Evolutionary conservation across 2,888 invertebrate species (phyloP).

Genomic region (Pseudoips prasinana): DNA sequence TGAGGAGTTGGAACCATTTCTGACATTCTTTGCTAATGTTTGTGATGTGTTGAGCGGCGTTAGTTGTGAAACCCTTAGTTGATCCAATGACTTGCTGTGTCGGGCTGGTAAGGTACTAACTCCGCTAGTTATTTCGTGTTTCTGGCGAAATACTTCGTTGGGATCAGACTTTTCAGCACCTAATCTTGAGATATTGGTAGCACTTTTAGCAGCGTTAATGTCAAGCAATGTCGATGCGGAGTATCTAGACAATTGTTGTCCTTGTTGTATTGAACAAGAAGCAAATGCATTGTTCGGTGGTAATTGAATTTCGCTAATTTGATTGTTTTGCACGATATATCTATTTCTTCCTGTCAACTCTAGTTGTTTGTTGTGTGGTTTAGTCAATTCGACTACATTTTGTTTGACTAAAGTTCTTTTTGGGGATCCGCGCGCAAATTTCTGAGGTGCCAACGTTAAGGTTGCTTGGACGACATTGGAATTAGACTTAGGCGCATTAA

Average conservation of each 20-base stretch:
- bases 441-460: slow-evolving; percentile 83
- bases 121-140: slow-evolving; percentile 70
- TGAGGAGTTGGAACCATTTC: slow-evolving; percentile 67
- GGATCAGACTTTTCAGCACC: slow-evolving; percentile 56
- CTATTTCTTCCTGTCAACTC: slow-evolving; percentile 75
- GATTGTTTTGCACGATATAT: slow-evolving; percentile 78
- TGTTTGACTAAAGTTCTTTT: slow-evolving; percentile 73
- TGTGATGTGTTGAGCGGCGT: slow-evolving; percentile 55
- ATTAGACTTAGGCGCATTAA: slow-evolving; percentile 73
- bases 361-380: slow-evolving; percentile 69
- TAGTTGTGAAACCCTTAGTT: slow-evolving; percentile 83
- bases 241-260: slow-evolving; percentile 79
- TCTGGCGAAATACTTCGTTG: slow-evolving; percentile 59
- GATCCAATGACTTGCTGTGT: slow-evolving; percentile 92
- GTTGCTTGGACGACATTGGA: slow-evolving; percentile 84
- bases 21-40: slow-evolving; percentile 56
- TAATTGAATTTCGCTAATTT: slow-evolving; percentile 77
- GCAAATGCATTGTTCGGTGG: slow-evolving; percentile 68
- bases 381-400: slow-evolving; percentile 64
- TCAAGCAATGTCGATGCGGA: slow-evolving; percentile 83
- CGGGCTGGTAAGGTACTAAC: slow-evolving; percentile 84
- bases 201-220: slow-evolving; percentile 59
- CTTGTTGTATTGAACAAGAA: slow-evolving; percentile 71
- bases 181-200: slow-evolving; percentile 46
- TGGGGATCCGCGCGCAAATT: slow-evolving; percentile 70